Base-by-base conservation (phyloP, 2,888 invertebrate genomes). In the Drosophila recens region DNA sequence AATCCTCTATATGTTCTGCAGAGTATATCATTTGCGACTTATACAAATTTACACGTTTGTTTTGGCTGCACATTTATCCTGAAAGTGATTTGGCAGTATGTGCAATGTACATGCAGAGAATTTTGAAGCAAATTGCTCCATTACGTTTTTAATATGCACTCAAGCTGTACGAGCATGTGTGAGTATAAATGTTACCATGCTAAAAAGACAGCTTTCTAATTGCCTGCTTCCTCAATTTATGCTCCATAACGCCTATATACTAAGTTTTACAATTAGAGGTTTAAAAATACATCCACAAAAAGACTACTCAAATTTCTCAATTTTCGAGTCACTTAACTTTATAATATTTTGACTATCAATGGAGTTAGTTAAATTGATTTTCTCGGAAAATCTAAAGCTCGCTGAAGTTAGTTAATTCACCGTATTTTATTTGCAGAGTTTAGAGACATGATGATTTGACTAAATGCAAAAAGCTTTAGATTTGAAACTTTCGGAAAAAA, bases 181-280 rank as follows among this genome's bases (percentile, higher is more conserved):
- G 59, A 36, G 38, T 48, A 20, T 63, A 17, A 15, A 43, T 43
- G 42, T 5, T 33, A n/a, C 13, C 23, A 23, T 27, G 30, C 15
- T 23, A 57, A 69, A 68, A 75, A 62, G 68, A 67, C 48, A 63
- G 48, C 54, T 62, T 42, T 67, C 54, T 75, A 79, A 80, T 79
- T 81, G 80, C 52, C 75, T 42, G 79, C 70, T 82, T 82, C 80
- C 80, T 79, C 63, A 70, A 70, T 56, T 72, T 58, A 13, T 54
- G 57, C 33, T 17, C 57, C 58, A 46, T 15, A 67, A 42, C 61
- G 59, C 52, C 76, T 40, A 45, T 52, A 45, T 34, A 20, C 38
- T 20, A 10, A 20, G 13, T 34, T 23, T 15, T 4, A 40, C 13
- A 20, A 20, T 46, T 11, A 27, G 5, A 27, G 27, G 3, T 27